phyloP scores from a whole-genome alignment of 2,797 vertebrate species.

The Brachyalestes nurse region DNA sequence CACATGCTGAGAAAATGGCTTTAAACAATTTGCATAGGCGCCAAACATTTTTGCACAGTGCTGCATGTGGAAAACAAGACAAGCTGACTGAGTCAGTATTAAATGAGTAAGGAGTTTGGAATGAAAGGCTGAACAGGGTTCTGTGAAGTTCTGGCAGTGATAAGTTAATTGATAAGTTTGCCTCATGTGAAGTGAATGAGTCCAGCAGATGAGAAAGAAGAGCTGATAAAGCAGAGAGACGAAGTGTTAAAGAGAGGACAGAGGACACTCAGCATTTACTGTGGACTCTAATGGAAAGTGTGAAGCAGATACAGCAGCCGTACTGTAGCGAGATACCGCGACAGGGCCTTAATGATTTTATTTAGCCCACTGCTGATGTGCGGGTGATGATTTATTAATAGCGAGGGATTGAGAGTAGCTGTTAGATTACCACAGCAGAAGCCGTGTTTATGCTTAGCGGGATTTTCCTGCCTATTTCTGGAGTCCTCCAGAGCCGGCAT shows the following conservation, averaged over 20 bases:
- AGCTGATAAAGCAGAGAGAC: conserved; percentile 14
- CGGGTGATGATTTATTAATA: conserved; percentile 60
- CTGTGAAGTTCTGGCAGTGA: too few relatives aligned
- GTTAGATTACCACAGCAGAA: conserved; percentile 57
- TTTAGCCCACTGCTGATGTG: conserved; percentile 50
- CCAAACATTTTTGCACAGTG: too few relatives aligned
- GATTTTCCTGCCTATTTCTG: conserved; percentile 74
- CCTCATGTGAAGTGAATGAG: too few relatives aligned
- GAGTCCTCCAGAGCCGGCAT: conserved; percentile 60
- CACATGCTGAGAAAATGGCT: too few relatives aligned
- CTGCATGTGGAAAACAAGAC: background rate
- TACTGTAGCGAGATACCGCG: conserved; percentile 31
- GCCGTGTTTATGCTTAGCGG: conserved; percentile 60
- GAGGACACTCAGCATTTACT: conserved; percentile 25
- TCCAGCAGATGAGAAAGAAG: background rate
- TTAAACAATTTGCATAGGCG: too few relatives aligned
- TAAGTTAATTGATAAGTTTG: background rate
- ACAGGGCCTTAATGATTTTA: conserved; percentile 58
- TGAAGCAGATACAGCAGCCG: conserved; percentile 20
- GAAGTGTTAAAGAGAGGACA: conserved; percentile 42
- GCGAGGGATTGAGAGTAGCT: conserved; percentile 49
- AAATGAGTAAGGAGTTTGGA: background rate
- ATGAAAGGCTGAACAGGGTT: background rate
- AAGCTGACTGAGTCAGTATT: too few relatives aligned
- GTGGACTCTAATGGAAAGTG: conserved; percentile 19